Evolutionary conservation across 2,113 vertebrate species (phyloP).

Genomic region (Macroglossus sobrinus): DNA sequence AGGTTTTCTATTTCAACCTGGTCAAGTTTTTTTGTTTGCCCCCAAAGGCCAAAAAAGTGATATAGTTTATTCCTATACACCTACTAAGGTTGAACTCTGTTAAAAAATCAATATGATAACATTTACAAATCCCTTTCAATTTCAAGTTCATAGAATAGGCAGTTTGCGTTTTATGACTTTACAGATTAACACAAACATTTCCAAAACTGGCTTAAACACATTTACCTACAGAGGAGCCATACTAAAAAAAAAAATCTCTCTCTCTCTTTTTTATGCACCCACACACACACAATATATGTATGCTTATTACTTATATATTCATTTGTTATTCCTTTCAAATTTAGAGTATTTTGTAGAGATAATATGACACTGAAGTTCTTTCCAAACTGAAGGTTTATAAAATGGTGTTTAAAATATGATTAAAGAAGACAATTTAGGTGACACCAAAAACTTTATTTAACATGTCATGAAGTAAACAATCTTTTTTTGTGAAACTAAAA

Average conservation of each 20-base stretch:
- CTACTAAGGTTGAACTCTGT: constrained; percentile 14
- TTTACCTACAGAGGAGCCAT: not conserved
- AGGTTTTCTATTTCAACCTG: not conserved
- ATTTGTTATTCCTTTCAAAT: not conserved
- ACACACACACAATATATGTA: not conserved
- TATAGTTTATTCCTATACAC: constrained; percentile 34
- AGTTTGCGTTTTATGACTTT: constrained; percentile 39
- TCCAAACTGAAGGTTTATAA: not conserved
- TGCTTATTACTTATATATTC: not conserved
- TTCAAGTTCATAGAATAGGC: constrained; percentile 6
- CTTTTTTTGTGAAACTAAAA: not conserved
- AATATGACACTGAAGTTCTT: not conserved
- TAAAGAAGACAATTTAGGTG: not conserved
- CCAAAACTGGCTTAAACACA: not conserved
- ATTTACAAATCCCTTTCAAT: constrained; percentile 63
- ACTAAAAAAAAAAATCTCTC: not conserved
- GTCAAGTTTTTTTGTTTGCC: not conserved
- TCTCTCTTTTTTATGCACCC: not conserved
- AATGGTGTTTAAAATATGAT: not conserved
- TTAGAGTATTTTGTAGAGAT: not conserved
- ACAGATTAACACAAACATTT: constrained; percentile 38
- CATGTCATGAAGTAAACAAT: not conserved
- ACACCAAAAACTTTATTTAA: not conserved
- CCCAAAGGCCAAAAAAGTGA: constrained; percentile 23
- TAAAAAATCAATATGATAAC: constrained; percentile 62